phyloP scores from a whole-genome alignment of 2,888 invertebrate species.

The Drosophila peninsularis region DNA sequence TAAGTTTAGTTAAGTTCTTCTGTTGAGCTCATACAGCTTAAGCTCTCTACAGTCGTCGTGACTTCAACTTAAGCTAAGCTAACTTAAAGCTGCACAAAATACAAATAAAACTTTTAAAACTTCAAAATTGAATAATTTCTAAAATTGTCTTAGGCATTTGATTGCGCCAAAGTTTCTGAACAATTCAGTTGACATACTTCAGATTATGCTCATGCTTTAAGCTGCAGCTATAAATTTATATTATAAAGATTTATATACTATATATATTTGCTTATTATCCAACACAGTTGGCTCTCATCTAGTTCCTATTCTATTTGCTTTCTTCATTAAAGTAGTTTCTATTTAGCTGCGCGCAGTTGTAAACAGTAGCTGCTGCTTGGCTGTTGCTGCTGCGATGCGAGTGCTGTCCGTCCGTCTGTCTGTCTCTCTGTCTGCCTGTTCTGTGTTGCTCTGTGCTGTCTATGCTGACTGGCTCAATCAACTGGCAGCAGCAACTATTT shows the following conservation, averaged over 20 bases:
- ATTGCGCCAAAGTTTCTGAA: neutral
- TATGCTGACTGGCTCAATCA: slow-evolving; percentile 66
- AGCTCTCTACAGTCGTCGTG: neutral
- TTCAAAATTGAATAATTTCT: neutral
- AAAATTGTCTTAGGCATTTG: neutral
- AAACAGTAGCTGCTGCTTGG: slow-evolving; percentile 54
- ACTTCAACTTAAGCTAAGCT: neutral
- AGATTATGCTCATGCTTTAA: neutral
- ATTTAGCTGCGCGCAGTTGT: slow-evolving; percentile 51
- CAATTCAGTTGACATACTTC: neutral
- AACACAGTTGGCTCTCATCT: neutral
- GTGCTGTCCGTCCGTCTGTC: slow-evolving; percentile 29
- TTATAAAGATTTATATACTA: neutral
- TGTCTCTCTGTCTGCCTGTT: neutral
- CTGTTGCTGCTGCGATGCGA: slow-evolving; percentile 33
- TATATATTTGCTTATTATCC: slow-evolving; percentile 3
- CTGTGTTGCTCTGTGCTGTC: slow-evolving; percentile 17
- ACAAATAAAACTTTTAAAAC: neutral
- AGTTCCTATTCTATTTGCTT: slow-evolving; percentile 2
- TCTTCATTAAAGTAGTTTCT: slow-evolving; percentile 37
- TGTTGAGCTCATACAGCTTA: neutral
- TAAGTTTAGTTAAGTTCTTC: neutral
- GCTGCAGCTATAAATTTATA: neutral
- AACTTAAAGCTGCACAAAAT: neutral
- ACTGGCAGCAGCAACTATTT: slow-evolving; percentile 67